Evolutionary conservation across 2,113 vertebrate species (phyloP), one percentile per base, ranked within the genome.

Genomic region (Campylorhamphus procurvoides): DNA sequence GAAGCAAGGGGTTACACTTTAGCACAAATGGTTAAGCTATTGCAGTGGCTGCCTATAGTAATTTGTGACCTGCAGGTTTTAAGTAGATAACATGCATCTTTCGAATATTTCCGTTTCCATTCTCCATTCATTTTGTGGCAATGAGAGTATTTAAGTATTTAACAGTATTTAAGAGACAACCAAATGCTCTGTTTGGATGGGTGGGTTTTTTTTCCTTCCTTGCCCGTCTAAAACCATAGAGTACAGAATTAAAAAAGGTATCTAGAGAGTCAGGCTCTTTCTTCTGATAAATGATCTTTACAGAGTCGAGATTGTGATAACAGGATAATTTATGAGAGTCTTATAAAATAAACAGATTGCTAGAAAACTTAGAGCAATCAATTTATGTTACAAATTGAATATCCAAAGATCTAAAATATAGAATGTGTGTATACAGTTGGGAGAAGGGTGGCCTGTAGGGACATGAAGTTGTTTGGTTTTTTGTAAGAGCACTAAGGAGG

Each of bases 1-100:
- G 40, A 73, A 64, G 40, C 0, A 0, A 78, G 27, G 13, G 8
- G 8, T 56, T 62, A 6, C 25, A 37, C 4, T 12, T 23, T 23
- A 60, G 39, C 3, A 1, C 28, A 42, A 84, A 46, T 13, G 20
- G 16, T 35, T 64, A 47, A 56, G 7, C 49, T 52, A 10, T 37
- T 84, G 35, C 49, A 42, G 40, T 13, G 44, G 6, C 33, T 81
- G 25, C 29, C 69, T 16, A 3, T 10, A 60, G 49, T 60, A 16
- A 42, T 47, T 56, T 66, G 44, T 39, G 20, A 19, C 63, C 67
- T 60, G 25, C 18, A 55, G 18, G 16, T 55, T 59, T 59, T 55
- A 37, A 13, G 53, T 35, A 39, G 25, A 7, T 15, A 64, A 49
- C 2, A 1, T 14, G 27, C 14, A 60, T 35, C 49, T 86, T 53